Conservation (phyloP, 2,888 invertebrate species). For the Macaria liturata region DNA sequence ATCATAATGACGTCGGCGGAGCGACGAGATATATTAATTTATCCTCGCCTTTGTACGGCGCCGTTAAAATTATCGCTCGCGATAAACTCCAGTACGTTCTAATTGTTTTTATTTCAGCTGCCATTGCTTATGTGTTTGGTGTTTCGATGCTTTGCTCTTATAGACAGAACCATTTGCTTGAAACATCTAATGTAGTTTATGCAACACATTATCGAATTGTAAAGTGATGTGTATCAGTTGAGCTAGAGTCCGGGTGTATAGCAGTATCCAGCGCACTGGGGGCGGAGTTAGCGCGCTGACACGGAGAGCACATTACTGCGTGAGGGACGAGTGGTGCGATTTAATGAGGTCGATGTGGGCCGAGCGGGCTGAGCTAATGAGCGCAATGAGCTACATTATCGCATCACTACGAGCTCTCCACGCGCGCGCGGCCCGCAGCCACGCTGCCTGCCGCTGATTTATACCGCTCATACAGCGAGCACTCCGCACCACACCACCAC, state of each 20-base stretch:
- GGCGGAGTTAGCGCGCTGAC: slow-evolving; percentile 5
- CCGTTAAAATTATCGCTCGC: slow-evolving; percentile 32
- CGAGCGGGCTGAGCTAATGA: slow-evolving; percentile 12
- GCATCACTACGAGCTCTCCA: slow-evolving; percentile 32
- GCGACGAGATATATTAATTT: slow-evolving; percentile 23
- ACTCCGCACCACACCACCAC: too few relatives aligned
- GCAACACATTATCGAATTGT: too few relatives aligned
- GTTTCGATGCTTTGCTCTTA: too few relatives aligned
- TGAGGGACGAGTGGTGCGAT: neutral
- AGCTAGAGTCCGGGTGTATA: neutral
- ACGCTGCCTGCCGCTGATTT: slow-evolving; percentile 30
- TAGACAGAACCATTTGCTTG: too few relatives aligned
- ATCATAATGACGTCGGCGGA: slow-evolving; percentile 28
- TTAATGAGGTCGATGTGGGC: neutral
- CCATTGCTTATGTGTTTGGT: too few relatives aligned
- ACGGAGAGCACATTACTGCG: slow-evolving; percentile 21
- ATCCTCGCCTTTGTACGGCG: slow-evolving; percentile 27
- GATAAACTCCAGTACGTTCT: slow-evolving; percentile 25
- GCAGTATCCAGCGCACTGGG: slow-evolving; percentile 3
- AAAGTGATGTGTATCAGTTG: neutral
- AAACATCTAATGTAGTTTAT: too few relatives aligned
- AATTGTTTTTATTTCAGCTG: slow-evolving; percentile 25
- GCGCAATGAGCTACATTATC: slow-evolving; percentile 23
- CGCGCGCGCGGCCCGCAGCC: slow-evolving; percentile 25
- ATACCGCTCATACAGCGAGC: slow-evolving; percentile 1